Evolutionary conservation across 2,113 vertebrate species (phyloP).

Genomic region (Phyllopteryx taeniolatus): DNA sequence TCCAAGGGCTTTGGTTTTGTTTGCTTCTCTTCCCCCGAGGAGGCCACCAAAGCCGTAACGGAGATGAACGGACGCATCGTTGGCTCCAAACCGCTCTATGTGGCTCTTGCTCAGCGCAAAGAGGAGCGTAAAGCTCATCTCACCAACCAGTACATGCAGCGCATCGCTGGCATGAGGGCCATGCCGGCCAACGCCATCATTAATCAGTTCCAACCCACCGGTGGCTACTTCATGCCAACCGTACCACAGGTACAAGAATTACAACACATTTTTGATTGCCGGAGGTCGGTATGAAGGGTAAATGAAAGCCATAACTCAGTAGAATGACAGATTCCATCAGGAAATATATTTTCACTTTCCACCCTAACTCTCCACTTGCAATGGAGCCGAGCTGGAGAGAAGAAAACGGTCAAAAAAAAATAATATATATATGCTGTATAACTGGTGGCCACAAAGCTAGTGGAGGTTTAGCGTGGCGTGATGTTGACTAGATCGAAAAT

Average conservation of each 20-base stretch:
- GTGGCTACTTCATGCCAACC: slow-evolving; percentile 96
- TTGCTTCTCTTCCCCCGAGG: slow-evolving; percentile 98
- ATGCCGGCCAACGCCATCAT: slow-evolving; percentile 96
- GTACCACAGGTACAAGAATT: slow-evolving; percentile 85
- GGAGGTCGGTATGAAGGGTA: too few species aligned
- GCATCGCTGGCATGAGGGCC: slow-evolving; percentile 96
- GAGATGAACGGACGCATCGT: slow-evolving; percentile 99
- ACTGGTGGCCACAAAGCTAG: background rate
- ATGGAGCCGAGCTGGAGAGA: too few species aligned
- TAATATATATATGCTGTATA: background rate
- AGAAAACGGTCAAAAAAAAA: background rate
- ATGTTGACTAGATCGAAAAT: background rate
- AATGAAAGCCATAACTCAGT: too few species aligned
- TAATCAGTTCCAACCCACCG: slow-evolving; percentile 96
- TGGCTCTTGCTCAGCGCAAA: slow-evolving; percentile 94
- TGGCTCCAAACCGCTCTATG: slow-evolving; percentile 94
- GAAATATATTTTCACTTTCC: too few species aligned
- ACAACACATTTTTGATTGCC: too few species aligned
- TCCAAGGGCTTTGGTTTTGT: slow-evolving; percentile 99
- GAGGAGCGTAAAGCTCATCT: slow-evolving; percentile 97
- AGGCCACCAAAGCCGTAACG: slow-evolving; percentile 97
- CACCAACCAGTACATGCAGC: slow-evolving; percentile 99
- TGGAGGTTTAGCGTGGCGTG: background rate
- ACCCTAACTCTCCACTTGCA: too few species aligned
- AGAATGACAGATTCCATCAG: too few species aligned